These are phyloP conservation scores for Platyura marginata DNA, from an alignment of 1,140 invertebrate genomes.

Conservation along the genomic window DNA sequence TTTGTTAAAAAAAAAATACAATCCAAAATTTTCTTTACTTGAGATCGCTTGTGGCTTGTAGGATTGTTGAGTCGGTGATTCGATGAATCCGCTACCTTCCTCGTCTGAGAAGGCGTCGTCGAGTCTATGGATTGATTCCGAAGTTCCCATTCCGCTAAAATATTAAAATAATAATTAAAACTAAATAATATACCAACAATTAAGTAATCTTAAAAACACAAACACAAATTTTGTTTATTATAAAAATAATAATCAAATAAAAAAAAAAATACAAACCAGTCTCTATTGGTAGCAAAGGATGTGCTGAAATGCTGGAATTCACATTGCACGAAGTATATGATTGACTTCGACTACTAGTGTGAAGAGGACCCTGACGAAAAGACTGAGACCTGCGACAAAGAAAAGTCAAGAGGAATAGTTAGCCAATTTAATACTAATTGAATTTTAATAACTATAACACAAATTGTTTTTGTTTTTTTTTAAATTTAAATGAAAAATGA, in stretches of 20 bases:
- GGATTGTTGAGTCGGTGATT: conserved; percentile 26
- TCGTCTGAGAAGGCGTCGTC: conserved; percentile 27
- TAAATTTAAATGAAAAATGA: too few relatives aligned
- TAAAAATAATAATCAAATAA: conserved; percentile 8
- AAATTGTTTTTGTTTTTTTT: too few relatives aligned
- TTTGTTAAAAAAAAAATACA: background rate
- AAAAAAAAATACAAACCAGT: conserved; percentile 35
- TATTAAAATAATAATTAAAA: conserved; percentile 5
- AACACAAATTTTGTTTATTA: too few relatives aligned
- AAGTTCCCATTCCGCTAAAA: conserved; percentile 23
- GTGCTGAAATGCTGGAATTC: conserved; percentile 61
- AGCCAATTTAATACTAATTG: too few relatives aligned
- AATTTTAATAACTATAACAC: too few relatives aligned
- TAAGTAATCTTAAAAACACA: too few relatives aligned
- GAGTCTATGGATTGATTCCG: conserved; percentile 24
- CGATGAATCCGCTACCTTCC: conserved; percentile 26
- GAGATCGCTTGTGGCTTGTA: conserved; percentile 25
- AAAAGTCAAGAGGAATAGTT: conserved; percentile 2
- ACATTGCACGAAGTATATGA: conserved; percentile 26
- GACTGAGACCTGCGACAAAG: conserved; percentile 53
- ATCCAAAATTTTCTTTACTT: conserved; percentile 11
- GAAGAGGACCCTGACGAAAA: conserved; percentile 49
- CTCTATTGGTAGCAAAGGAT: conserved; percentile 63
- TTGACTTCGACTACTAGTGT: conserved; percentile 29
- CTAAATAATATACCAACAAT: conserved; percentile 7